Evolutionary conservation across 2,113 vertebrate genomes (phyloP).

Genomic region (Pluvianellus socialis): DNA sequence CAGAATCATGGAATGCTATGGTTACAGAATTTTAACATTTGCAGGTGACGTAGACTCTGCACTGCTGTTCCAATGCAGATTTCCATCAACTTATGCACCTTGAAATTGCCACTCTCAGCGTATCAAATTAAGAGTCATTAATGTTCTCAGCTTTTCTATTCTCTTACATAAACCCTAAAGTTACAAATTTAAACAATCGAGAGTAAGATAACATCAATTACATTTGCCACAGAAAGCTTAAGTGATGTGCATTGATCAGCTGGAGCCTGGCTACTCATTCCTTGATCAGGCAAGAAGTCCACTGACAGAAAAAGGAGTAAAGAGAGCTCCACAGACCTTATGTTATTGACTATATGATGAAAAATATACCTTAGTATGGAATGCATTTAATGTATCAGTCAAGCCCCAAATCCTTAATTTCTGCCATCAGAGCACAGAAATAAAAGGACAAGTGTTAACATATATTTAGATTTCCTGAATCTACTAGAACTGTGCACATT

Average conservation of each 20-base stretch:
- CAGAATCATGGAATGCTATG: slow-evolving; percentile 30
- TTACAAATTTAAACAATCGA: slow-evolving; percentile 15
- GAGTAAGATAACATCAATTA: neutral
- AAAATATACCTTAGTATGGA: neutral
- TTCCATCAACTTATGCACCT: slow-evolving; percentile 13
- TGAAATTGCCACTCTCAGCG: neutral
- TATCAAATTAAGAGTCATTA: slow-evolving; percentile 32
- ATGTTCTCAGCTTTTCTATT: slow-evolving; percentile 7
- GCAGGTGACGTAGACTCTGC: slow-evolving; percentile 8
- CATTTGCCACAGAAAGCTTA: slow-evolving; percentile 17
- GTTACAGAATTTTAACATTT: slow-evolving; percentile 45
- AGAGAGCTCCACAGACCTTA: neutral
- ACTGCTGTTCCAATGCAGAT: slow-evolving; percentile 8
- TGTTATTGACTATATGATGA: neutral
- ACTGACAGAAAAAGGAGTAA: slow-evolving; percentile 19
- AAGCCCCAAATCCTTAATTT: neutral
- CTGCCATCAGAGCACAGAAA: neutral
- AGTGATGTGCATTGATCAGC: neutral
- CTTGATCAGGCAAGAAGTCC: slow-evolving; percentile 4
- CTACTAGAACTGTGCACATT: neutral
- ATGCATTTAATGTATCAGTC: neutral
- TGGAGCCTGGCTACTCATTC: neutral
- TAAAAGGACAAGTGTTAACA: neutral
- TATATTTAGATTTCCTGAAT: slow-evolving; percentile 1
- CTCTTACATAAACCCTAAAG: slow-evolving; percentile 8